Evolutionary conservation across 35 echinoderm and acorn worm genomes (phyloP).

Genomic region (Apostichopus californicus): DNA sequence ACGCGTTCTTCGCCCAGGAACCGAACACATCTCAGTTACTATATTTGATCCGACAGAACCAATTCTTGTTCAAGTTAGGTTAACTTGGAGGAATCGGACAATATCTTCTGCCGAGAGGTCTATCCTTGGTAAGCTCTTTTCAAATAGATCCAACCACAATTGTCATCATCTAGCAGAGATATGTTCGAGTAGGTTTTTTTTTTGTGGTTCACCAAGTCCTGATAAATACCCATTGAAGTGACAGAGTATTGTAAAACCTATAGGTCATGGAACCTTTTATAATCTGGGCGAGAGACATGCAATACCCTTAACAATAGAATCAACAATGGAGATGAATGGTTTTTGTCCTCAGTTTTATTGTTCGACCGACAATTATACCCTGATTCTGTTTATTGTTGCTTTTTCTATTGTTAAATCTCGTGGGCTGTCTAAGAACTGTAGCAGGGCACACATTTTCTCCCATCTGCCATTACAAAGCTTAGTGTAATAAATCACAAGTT

Average conservation of each 20-base stretch:
- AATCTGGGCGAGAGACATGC: too few species aligned
- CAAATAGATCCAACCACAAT: background rate
- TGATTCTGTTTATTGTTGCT: background rate
- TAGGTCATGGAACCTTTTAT: too few species aligned
- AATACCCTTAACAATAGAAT: too few species aligned
- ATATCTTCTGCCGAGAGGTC: conserved; percentile 64
- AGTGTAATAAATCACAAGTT: too few species aligned
- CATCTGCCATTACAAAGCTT: too few species aligned
- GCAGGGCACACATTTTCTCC: too few species aligned
- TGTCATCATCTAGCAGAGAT: background rate
- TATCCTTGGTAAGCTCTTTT: conserved; percentile 75
- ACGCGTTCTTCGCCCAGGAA: conserved; percentile 69
- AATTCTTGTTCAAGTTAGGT: conserved; percentile 67
- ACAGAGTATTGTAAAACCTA: too few species aligned
- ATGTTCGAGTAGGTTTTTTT: too few species aligned
- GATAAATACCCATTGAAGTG: too few species aligned
- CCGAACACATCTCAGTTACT: conserved; percentile 81
- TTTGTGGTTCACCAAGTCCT: too few species aligned
- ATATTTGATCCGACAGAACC: conserved; percentile 88
- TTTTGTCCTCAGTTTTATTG: too few species aligned
- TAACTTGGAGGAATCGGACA: conserved; percentile 69
- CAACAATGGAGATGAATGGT: too few species aligned
- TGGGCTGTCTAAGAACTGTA: background rate
- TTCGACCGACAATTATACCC: background rate
- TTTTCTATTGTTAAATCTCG: background rate